These are phyloP conservation scores for Stictocephala bisonia DNA, from an alignment of 2,888 invertebrate species.

Conservation along the genomic window DNA sequence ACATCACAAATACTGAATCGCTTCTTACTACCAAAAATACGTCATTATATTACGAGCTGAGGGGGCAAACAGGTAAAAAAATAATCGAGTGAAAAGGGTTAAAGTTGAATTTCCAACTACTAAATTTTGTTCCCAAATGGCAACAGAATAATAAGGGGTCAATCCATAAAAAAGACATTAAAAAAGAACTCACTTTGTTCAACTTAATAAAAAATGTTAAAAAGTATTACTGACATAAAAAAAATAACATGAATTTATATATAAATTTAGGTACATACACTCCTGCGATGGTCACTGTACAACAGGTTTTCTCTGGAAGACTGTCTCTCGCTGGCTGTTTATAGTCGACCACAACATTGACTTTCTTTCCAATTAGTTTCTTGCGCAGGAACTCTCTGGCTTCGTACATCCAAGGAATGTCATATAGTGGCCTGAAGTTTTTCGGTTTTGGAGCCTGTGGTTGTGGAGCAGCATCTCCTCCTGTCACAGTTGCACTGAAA, in stretches of 20 bases:
- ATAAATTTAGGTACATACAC: slow-evolving; percentile 68
- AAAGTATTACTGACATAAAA: neutral
- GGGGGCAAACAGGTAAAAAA: no score
- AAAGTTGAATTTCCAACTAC: no score
- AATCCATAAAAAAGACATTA: no score
- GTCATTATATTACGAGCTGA: no score
- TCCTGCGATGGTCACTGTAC: slow-evolving; percentile 88
- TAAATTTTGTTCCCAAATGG: no score
- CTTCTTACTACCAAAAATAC: no score
- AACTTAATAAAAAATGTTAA: slow-evolving; percentile 51
- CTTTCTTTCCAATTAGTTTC: slow-evolving; percentile 94
- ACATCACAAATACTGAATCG: no score
- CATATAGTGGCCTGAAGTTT: slow-evolving; percentile 84
- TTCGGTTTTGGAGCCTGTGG: slow-evolving; percentile 48
- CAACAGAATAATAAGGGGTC: no score
- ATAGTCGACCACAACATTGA: slow-evolving; percentile 93
- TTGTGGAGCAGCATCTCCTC: slow-evolving; percentile 53
- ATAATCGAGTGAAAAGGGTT: no score
- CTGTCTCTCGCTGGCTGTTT: slow-evolving; percentile 94
- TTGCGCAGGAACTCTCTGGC: slow-evolving; percentile 97
- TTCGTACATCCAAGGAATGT: slow-evolving; percentile 99
- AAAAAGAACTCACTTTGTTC: no score
- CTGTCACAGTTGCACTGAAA: slow-evolving; percentile 61
- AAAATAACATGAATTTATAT: neutral
- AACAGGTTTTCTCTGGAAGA: slow-evolving; percentile 95